Conservation (phyloP, 2,113 vertebrate genomes). For the Misgurnus mizolepis region DNA sequence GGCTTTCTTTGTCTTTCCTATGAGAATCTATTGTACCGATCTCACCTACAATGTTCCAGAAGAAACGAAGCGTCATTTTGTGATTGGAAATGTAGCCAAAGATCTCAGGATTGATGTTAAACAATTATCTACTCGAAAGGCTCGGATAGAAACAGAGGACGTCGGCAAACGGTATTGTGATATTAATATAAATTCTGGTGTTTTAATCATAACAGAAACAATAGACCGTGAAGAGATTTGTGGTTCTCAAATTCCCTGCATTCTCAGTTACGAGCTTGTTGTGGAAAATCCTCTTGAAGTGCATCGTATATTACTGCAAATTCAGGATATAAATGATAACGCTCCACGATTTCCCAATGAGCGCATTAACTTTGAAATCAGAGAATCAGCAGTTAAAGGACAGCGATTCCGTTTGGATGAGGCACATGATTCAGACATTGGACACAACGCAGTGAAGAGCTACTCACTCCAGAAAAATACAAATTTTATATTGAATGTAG, state of each 20-base stretch:
- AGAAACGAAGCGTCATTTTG: slow-evolving; percentile 18
- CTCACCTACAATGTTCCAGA: slow-evolving; percentile 52
- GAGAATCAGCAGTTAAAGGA: slow-evolving; percentile 59
- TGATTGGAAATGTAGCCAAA: slow-evolving; percentile 39
- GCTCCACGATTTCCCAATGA: slow-evolving; percentile 60
- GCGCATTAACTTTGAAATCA: slow-evolving; percentile 56
- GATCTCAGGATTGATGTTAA: slow-evolving; percentile 28
- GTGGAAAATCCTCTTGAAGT: slow-evolving; percentile 33
- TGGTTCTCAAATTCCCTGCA: slow-evolving; percentile 51
- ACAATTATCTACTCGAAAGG: slow-evolving; percentile 7
- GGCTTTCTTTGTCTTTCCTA: neutral
- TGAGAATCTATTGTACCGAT: neutral
- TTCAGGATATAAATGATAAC: slow-evolving; percentile 75
- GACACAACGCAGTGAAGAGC: slow-evolving; percentile 56
- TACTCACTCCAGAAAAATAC: slow-evolving; percentile 57
- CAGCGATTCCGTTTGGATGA: slow-evolving; percentile 61
- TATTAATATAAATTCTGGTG: slow-evolving; percentile 63
- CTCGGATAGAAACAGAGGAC: slow-evolving; percentile 42
- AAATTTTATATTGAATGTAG: slow-evolving; percentile 57
- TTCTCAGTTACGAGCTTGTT: slow-evolving; percentile 66
- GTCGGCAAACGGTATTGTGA: slow-evolving; percentile 58
- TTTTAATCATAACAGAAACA: slow-evolving; percentile 64
- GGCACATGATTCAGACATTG: slow-evolving; percentile 62
- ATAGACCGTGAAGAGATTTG: slow-evolving; percentile 72
- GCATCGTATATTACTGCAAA: slow-evolving; percentile 56